Evolutionary conservation across 2,888 invertebrate genomes (phyloP), one percentile per base, ranked within the genome.

Genomic region (Spodoptera picta): DNA sequence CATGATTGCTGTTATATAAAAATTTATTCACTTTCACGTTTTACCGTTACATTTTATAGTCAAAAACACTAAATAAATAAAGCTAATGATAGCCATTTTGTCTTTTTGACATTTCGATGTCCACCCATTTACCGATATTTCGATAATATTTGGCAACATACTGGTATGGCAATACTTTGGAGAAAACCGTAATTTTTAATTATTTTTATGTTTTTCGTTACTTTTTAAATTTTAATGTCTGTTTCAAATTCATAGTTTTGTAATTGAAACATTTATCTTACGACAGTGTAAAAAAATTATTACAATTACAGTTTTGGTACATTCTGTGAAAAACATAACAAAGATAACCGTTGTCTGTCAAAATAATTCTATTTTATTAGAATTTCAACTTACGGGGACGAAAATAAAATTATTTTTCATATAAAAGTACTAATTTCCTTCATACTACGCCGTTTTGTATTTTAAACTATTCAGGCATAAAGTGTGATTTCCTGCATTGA

Each of bases 31-130:
- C 59, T 69, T 69, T 77, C 73, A 75, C 72, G 60, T 77, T 79
- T 79, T 66, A n/a, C 63, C 65, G 68, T 76, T 76, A 75, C 72
- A 78, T 77, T 74, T 75, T 80, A 73, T 71, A 65, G 60, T 69
- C 68, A 63, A 82, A 83, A 82, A 78, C 77, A 77, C 72, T 84
- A 85, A 83, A 88, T 86, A 90, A 91, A 91, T 89, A 89, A 79
- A 79, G 74, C 71, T 64, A 74, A 77, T 55, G 85, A 86, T 84
- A 87, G 90, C 90, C 91, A 91, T 91, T 90, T 91, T 91, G 90
- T 87, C 87, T 84, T 77, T 87, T 81, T 80, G 77, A 79, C 82
- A 65, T 71, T 69, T 71, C 58, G 52, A 65, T 67, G 70, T 78
- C 73, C 78, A 77, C 74, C 78, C 65, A 65, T 60, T 65, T 69